A percentile compares a stretch with the other conserved stretches of the same genome.
Evolutionary conservation across 2,888 invertebrate species (phyloP).

Genomic region (Diogma glabrata): DNA sequence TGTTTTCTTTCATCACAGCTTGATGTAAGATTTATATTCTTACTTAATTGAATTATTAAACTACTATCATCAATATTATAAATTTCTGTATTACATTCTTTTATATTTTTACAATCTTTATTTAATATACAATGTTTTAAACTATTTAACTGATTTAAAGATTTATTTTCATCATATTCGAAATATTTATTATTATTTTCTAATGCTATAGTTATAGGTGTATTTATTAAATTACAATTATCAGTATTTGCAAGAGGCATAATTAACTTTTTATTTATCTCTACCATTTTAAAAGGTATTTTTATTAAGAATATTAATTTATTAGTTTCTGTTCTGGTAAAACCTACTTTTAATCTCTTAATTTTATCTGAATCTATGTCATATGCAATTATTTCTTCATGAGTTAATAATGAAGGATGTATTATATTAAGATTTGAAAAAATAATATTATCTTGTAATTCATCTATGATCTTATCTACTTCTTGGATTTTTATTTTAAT

Average conservation of each 20-base stretch:
- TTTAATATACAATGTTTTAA: background rate
- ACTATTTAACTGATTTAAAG: background rate
- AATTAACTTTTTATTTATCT: background rate
- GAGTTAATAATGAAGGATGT: background rate
- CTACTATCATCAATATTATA: too few species aligned
- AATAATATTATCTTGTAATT: too few species aligned
- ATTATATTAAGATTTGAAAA: background rate
- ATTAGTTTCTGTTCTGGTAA: background rate
- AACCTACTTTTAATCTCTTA: background rate
- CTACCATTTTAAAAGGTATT: background rate
- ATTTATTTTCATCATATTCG: background rate
- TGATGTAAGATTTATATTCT: too few species aligned
- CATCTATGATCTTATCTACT: too few species aligned
- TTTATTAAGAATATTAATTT: constrained; percentile 3
- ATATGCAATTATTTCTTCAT: background rate
- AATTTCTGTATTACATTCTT: background rate
- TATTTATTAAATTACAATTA: background rate
- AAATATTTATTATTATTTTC: background rate
- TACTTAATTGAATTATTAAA: too few species aligned
- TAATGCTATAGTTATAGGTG: background rate
- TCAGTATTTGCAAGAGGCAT: background rate
- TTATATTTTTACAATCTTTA: background rate
- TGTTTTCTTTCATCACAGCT: too few species aligned
- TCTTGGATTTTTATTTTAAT: too few species aligned
- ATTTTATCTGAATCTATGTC: background rate